Percentiles rank a stretch among this genome's conserved stretches.
phyloP scores from a whole-genome alignment of 2,113 vertebrate genomes.

The Microtus montanus region DNA sequence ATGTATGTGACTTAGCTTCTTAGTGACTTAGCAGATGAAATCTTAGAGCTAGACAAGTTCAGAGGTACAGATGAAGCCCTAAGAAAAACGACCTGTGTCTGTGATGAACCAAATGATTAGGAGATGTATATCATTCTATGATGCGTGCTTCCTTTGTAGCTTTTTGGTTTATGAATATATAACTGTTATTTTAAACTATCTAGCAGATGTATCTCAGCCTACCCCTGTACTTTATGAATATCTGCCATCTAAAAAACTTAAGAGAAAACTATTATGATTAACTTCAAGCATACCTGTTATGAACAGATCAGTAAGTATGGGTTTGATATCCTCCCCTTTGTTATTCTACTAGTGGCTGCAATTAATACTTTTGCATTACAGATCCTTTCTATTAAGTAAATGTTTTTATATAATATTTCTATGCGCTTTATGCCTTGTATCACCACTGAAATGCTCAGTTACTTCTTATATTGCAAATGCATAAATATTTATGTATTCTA shows the following conservation, averaged over 20 bases:
- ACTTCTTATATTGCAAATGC: constrained; percentile 21
- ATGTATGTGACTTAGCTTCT: neutral
- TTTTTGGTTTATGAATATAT: neutral
- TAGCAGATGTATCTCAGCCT: neutral
- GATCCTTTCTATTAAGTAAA: neutral
- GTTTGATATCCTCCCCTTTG: neutral
- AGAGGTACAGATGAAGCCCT: neutral
- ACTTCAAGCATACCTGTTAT: constrained; percentile 13
- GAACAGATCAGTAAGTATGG: neutral
- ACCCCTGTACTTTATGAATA: neutral
- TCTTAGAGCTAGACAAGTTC: neutral
- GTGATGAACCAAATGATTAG: neutral
- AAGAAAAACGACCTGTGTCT: neutral
- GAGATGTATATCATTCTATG: neutral
- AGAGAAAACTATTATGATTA: neutral
- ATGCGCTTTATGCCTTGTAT: neutral
- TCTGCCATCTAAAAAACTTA: neutral
- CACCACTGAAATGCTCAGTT: neutral
- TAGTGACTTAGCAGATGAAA: neutral
- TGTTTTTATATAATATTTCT: neutral
- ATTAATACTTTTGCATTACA: neutral
- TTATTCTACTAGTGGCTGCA: neutral
- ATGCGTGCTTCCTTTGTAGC: neutral
- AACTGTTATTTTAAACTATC: neutral
- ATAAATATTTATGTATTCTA: constrained; percentile 22